A percentile compares a stretch with the other conserved stretches of the same genome.
These are phyloP conservation scores for Melitaea athalia DNA, from an alignment of 2,888 invertebrate species.

Conservation along the genomic window DNA sequence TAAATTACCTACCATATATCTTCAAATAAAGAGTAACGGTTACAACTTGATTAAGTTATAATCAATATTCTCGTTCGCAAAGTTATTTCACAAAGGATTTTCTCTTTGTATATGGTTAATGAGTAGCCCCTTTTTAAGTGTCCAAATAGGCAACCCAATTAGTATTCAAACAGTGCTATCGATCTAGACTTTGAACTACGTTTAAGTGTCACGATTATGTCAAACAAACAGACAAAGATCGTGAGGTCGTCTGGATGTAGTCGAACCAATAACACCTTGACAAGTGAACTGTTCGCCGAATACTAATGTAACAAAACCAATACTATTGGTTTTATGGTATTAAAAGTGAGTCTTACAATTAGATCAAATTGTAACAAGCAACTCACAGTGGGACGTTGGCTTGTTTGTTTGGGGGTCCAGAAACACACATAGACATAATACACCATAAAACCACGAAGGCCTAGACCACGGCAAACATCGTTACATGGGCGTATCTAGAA, in stretches of 20 bases:
- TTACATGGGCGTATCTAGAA: no score
- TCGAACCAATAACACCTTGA: background rate
- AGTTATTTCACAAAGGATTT: no score
- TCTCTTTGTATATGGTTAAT: no score
- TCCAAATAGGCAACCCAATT: background rate
- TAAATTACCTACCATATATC: no score
- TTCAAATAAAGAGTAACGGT: no score
- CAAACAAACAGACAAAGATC: background rate
- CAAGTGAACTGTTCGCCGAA: slow-evolving; percentile 1
- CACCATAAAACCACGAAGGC: no score
- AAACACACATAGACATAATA: no score
- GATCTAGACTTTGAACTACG: slow-evolving; percentile 2
- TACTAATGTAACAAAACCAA: background rate
- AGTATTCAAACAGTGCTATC: slow-evolving; percentile 3
- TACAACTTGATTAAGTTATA: no score
- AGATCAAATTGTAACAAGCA: background rate
- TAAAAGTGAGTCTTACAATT: background rate
- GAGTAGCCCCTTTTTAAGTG: background rate
- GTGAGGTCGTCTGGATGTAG: background rate
- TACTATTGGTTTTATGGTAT: background rate
- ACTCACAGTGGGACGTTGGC: background rate
- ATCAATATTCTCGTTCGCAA: no score
- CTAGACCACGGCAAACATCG: no score
- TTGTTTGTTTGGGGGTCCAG: no score
- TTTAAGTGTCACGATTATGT: slow-evolving; percentile 5